Evolutionary conservation across 1,140 invertebrate species (phyloP).

Genomic region (Caenorhabditis latens): DNA sequence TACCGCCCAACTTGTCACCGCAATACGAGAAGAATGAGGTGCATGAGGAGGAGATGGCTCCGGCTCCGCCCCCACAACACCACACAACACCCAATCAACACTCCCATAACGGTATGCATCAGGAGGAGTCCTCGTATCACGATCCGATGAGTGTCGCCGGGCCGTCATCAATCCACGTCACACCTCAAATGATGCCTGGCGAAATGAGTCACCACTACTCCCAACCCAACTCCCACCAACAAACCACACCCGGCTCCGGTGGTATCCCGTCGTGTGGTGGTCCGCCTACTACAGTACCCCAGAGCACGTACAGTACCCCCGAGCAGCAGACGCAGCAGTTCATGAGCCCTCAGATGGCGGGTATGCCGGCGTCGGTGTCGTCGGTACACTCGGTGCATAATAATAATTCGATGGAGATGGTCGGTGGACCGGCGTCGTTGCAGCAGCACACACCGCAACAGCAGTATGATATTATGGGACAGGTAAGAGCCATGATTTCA

Average conservation of each 20-base stretch:
- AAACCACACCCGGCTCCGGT: constrained; percentile 14
- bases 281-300: neutral
- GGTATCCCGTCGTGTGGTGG: constrained; percentile 16
- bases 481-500: too few species aligned
- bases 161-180: neutral
- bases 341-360: constrained; percentile 42
- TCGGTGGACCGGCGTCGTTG: constrained; percentile 14
- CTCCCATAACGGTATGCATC: neutral
- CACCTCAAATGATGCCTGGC: constrained; percentile 12
- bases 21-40: neutral
- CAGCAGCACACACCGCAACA: constrained; percentile 34
- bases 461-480: constrained; percentile 42
- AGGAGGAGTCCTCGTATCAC: neutral
- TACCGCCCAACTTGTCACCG: constrained; percentile 1
- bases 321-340: constrained; percentile 39
- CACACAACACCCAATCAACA: neutral
- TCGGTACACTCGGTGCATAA: constrained; percentile 8
- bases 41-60: constrained; percentile 13
- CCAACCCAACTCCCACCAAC: constrained; percentile 16
- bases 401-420: constrained; percentile 44
- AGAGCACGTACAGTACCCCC: neutral
- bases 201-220: constrained; percentile 17
- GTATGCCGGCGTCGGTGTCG: constrained; percentile 25
- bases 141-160: constrained; percentile 13
- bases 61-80: neutral